phyloP scores from a whole-genome alignment of 2,113 vertebrate genomes.

The Rhea pennata region DNA sequence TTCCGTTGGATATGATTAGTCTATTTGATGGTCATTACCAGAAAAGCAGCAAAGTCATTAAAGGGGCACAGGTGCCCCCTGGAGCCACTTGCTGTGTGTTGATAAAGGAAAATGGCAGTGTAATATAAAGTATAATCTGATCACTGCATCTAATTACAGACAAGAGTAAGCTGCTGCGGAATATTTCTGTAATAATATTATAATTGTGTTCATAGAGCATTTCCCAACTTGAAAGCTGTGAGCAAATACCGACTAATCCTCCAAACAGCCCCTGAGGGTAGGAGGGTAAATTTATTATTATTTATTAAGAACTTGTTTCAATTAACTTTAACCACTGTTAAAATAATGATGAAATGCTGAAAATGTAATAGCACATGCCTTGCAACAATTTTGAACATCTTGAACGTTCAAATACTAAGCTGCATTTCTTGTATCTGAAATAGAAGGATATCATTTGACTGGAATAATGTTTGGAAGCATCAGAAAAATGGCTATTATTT shows the following conservation, averaged over 20 bases:
- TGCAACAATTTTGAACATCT: neutral
- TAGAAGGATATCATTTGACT: neutral
- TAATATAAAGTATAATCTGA: constrained; percentile 53
- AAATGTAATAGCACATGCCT: neutral
- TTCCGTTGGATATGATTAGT: constrained; percentile 12
- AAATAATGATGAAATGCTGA: constrained; percentile 22
- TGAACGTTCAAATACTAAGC: neutral
- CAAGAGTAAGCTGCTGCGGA: constrained; percentile 35
- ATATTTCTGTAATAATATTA: constrained; percentile 38
- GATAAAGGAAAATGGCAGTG: constrained; percentile 40
- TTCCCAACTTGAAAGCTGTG: constrained; percentile 52
- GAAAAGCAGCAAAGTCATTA: constrained; percentile 26
- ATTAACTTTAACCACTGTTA: constrained; percentile 51
- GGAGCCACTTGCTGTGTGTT: constrained; percentile 24
- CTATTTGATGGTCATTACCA: neutral
- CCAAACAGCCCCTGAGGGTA: constrained; percentile 11
- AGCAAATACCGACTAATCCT: constrained; percentile 64
- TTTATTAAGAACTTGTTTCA: constrained; percentile 65
- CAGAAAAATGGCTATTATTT: constrained; percentile 23
- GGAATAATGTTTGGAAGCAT: neutral
- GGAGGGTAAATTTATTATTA: constrained; percentile 65
- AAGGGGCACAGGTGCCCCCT: constrained; percentile 17
- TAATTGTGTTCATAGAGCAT: constrained; percentile 47
- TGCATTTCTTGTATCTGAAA: neutral
- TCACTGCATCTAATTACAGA: constrained; percentile 55